Evolutionary conservation across 2,797 vertebrate species (phyloP).

Genomic region (Chaetophractus vellerosus): DNA sequence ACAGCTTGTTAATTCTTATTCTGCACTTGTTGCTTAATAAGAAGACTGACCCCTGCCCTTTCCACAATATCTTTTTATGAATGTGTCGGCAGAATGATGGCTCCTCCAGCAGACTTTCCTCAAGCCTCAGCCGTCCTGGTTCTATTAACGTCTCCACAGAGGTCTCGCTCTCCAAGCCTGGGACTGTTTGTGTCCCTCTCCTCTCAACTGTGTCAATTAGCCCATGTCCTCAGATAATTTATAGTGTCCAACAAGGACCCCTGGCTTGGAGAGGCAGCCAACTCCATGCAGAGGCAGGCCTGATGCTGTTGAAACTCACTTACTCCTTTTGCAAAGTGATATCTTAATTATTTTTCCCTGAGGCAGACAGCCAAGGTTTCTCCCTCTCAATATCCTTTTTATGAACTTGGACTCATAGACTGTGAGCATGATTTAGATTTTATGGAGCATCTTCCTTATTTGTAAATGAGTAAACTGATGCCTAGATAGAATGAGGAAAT

Average conservation of each 20-base stretch:
- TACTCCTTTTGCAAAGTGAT: slow-evolving; percentile 78
- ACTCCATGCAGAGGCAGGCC: slow-evolving; percentile 46
- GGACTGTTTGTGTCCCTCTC: slow-evolving; percentile 59
- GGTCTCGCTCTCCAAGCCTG: slow-evolving; percentile 67
- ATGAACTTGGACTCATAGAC: slow-evolving; percentile 74
- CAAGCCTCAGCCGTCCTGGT: background rate
- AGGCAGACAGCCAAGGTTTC: slow-evolving; percentile 73
- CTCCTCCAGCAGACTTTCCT: slow-evolving; percentile 52
- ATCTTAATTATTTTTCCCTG: slow-evolving; percentile 76
- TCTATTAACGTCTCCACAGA: slow-evolving; percentile 60
- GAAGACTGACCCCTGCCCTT: slow-evolving; percentile 56
- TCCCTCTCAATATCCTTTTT: slow-evolving; percentile 76
- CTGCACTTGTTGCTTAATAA: slow-evolving; percentile 66
- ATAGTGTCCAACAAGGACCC: slow-evolving; percentile 61
- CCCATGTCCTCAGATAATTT: slow-evolving; percentile 73
- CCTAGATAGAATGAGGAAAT: background rate
- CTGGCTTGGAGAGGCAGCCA: slow-evolving; percentile 19
- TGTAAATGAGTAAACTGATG: slow-evolving; percentile 11
- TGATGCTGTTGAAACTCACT: slow-evolving; percentile 73
- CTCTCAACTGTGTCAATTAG: slow-evolving; percentile 78
- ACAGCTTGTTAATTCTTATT: slow-evolving; percentile 72
- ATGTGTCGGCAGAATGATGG: slow-evolving; percentile 64
- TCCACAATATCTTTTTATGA: slow-evolving; percentile 65
- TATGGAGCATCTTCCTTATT: slow-evolving; percentile 10
- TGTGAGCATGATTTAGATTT: slow-evolving; percentile 49